Conservation (phyloP, 2,888 invertebrate species). For the Flexamia atlantica region DNA sequence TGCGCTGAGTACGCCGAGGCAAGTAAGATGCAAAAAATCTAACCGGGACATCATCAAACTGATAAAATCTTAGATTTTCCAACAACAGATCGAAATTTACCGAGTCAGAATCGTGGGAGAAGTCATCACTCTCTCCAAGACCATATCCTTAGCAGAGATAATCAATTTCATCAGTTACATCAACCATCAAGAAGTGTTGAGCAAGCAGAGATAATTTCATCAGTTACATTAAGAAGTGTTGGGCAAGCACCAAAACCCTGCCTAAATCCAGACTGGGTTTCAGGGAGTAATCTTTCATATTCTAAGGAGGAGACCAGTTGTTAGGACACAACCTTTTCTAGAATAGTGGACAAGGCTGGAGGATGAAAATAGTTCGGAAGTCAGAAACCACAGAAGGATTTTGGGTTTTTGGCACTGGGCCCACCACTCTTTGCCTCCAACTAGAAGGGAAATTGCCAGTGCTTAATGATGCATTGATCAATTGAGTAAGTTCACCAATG, state of each 20-base stretch:
- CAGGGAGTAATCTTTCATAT: conserved; percentile 1
- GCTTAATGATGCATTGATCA: not conserved
- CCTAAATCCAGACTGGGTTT: conserved; percentile 28
- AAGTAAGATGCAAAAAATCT: not conserved
- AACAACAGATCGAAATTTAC: not conserved
- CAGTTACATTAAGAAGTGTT: conserved; percentile 5
- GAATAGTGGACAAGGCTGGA: not conserved
- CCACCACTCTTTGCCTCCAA: not conserved
- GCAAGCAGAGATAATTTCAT: not conserved
- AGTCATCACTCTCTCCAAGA: not conserved
- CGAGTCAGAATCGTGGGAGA: not conserved
- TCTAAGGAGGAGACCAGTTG: not conserved
- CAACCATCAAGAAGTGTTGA: conserved; percentile 4
- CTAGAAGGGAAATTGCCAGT: not conserved
- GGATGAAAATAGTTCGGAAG: not conserved
- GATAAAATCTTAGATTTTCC: not conserved
- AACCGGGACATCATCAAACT: not conserved
- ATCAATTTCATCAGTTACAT: not conserved
- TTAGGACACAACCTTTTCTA: not conserved
- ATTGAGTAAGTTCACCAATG: not conserved
- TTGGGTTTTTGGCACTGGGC: not conserved
- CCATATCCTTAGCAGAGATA: not conserved
- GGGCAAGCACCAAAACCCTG: not conserved
- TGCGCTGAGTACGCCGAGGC: not conserved
- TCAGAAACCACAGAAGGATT: not conserved